Base-by-base conservation (phyloP, 2,888 invertebrate genomes). In the Orthonychiurus folsomi region DNA sequence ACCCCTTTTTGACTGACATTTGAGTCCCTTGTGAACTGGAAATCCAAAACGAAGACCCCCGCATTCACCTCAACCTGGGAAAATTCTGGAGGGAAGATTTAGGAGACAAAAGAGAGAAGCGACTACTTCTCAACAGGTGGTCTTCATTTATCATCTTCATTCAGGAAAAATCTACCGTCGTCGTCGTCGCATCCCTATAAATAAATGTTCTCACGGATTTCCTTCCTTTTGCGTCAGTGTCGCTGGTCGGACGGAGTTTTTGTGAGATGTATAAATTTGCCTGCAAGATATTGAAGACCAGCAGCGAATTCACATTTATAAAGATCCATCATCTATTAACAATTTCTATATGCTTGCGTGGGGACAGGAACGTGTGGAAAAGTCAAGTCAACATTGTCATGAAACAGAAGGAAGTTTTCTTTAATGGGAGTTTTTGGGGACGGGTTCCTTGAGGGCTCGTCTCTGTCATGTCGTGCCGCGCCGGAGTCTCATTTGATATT, bases 131-230 rank as follows among this genome's bases (percentile, higher is more conserved):
- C 72, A 72, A 72, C 72, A 72, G 72, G 72, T 72, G 72, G 72
- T 71, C 70, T 69, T 72, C 72, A 72, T 72, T 72, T 72, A 70
- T 72, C 72, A 70, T 70, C 66, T 72, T 69, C 72, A 72, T 70
- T 70, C 67, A 72, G 68, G 59, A 72, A 70, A 57, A 69, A 63
- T 67, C 59, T 60, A n/a, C n/a, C n/a, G n/a, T n/a, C n/a, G n/a
- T 64, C 64, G 66, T 68, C 71, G 65, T 61, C 67, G 59, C 61
- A 62, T 63, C 65, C 60, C 66, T 66, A 69, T 69, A 65, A 67
- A 71, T 71, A 71, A 69, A 68, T 68, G 63, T 69, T 69, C 69
- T 69, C 66, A 69, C 68, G 52, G 52, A 20, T 52, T 52, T 52
- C 20, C n/a, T 52, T 20, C 52, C 20, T 23, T 52, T 20, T 52